Conservation (phyloP, 2,888 invertebrate genomes). For the Napeogenes inachia region DNA sequence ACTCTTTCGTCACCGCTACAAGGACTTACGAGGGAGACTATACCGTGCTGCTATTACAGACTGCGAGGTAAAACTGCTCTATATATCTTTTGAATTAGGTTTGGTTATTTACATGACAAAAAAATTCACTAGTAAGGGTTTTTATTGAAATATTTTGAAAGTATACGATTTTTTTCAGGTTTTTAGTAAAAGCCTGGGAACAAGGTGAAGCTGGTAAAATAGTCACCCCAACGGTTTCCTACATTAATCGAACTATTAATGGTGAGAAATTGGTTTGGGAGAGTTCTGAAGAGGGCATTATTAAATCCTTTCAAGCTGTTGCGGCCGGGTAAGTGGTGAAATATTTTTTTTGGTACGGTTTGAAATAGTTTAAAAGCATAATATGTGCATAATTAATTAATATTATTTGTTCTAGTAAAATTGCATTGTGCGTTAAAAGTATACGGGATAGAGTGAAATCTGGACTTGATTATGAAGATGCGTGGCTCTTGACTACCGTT, state of each 20-base stretch:
- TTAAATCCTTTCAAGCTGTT: constrained; percentile 78
- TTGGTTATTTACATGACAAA: no score
- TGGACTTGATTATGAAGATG: constrained; percentile 84
- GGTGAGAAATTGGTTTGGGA: constrained; percentile 44
- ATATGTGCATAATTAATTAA: constrained; percentile 3
- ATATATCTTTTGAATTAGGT: no score
- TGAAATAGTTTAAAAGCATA: neutral
- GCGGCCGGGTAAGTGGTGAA: constrained; percentile 76
- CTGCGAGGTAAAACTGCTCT: constrained; percentile 78
- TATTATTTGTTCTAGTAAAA: constrained; percentile 31
- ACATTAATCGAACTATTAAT: constrained; percentile 35
- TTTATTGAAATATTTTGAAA: no score
- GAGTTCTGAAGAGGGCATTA: constrained; percentile 72
- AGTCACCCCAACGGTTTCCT: constrained; percentile 83
- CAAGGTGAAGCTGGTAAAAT: constrained; percentile 77
- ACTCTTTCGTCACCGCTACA: constrained; percentile 89
- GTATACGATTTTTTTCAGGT: constrained; percentile 58
- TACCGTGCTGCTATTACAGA: constrained; percentile 93
- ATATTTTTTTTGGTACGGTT: no score
- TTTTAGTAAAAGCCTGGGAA: constrained; percentile 87
- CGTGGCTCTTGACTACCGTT: constrained; percentile 91
- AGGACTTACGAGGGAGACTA: constrained; percentile 98
- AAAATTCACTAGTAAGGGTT: no score
- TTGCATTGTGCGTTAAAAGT: constrained; percentile 28
- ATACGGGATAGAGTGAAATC: constrained; percentile 67